Percentiles rank a stretch among this genome's conserved stretches.
phyloP scores from a whole-genome alignment of 2,888 invertebrate species.

The Ommatoiulus sabulosus region DNA sequence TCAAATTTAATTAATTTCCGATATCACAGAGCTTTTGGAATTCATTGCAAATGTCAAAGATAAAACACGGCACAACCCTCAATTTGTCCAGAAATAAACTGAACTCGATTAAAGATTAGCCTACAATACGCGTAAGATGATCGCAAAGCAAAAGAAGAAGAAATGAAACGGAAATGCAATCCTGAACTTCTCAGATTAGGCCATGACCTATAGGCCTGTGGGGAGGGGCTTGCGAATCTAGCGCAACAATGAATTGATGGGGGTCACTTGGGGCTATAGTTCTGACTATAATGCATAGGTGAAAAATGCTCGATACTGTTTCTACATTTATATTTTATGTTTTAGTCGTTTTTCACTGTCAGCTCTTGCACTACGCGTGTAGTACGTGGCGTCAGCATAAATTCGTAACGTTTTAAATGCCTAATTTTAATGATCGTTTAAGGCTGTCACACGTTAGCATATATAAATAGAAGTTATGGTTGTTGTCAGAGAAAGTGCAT shows the following conservation, averaged over 20 bases:
- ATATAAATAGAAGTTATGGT: neutral
- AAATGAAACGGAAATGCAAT: neutral
- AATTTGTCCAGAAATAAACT: neutral
- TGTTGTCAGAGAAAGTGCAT: neutral
- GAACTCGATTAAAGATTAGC: neutral
- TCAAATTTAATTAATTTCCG: neutral
- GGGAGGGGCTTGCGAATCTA: neutral
- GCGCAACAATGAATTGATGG: neutral
- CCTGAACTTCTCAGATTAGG: neutral
- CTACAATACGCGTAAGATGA: neutral
- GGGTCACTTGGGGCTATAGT: neutral
- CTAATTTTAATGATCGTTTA: neutral
- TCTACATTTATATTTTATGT: neutral
- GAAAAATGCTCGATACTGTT: neutral
- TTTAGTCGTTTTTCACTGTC: neutral
- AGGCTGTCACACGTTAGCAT: neutral
- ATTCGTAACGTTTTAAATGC: neutral
- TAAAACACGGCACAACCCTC: neutral
- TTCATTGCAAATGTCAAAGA: too few species aligned
- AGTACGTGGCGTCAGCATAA: neutral
- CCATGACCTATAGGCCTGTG: neutral
- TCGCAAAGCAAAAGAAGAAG: neutral
- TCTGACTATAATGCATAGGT: neutral
- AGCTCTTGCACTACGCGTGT: neutral
- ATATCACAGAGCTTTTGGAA: neutral